Base-by-base conservation (phyloP, 2,797 vertebrate genomes). In the Onychomys torridus region DNA sequence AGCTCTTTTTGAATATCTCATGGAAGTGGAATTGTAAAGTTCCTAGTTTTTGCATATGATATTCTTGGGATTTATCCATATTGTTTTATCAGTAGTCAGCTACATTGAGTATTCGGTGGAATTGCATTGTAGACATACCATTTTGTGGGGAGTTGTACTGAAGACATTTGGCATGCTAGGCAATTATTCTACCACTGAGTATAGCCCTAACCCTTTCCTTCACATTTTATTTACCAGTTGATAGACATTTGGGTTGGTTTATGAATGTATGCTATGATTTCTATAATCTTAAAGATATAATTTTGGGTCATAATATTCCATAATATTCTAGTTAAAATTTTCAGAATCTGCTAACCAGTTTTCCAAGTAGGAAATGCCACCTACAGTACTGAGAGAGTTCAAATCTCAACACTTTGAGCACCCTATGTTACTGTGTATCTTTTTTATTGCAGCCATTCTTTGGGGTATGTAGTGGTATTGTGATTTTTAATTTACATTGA, bases 401-500 rank as follows among this genome's bases (percentile, higher is more conserved):
- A 32, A 84, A 84, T 84, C 37, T 84, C 55, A 59, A 29, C 2
- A 73, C 63, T 43, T 57, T 83, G 13, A 92, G 43, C 25, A 32
- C 29, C 25, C 59, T 32, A 7, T 5, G 4, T 65, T 77, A 23
- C 7, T 92, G 16, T 79, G 46, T 69, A 29, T 37, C 25, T 55
- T 81, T 32, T 59, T 32, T 59, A 6, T 89, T n/a, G 25, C 29
- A 83, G 25, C n/a, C 9, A 55, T 93, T 73, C 43, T 88, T 52
- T 65, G 37, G 43, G 25, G 19, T 57, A 17, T 79, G 19, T 40
- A 29, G 2, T 87, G 21, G 55, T 55, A 61, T n/a, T 52, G 13
- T 89, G 13, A 40, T 81, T 92, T 92, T 46, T 77, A 79, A 11
- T 91, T 94, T 93, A 23, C 16, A 10, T 95, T 96, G 23, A 40